phyloP scores from a whole-genome alignment of 2,113 vertebrate genomes.

The Ophiodon elongatus region DNA sequence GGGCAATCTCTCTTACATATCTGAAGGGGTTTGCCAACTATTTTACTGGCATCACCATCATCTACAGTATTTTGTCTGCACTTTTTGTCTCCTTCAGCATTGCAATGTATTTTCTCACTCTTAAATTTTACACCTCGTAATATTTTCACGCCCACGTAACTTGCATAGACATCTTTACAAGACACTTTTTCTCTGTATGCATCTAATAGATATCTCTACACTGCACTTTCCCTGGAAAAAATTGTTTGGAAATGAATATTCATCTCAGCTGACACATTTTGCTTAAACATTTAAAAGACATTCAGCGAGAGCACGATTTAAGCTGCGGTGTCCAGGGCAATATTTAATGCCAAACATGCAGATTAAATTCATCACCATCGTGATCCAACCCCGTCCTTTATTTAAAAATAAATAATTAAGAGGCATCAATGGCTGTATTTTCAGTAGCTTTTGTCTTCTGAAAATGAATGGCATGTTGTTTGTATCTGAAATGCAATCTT shows the following conservation, averaged over 20 bases:
- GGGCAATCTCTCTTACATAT: slow-evolving; percentile 55
- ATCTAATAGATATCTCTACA: slow-evolving; percentile 21
- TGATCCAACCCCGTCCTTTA: slow-evolving; percentile 11
- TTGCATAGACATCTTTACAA: slow-evolving; percentile 18
- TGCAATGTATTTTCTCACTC: slow-evolving; percentile 57
- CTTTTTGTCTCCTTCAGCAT: slow-evolving; percentile 31
- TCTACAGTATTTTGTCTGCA: slow-evolving; percentile 46
- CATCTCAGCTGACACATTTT: slow-evolving; percentile 34
- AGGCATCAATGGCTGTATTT: neutral
- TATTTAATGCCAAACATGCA: slow-evolving; percentile 19
- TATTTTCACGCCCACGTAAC: slow-evolving; percentile 64
- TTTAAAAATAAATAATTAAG: slow-evolving; percentile 29
- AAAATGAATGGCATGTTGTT: slow-evolving; percentile 39
- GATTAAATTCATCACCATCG: slow-evolving; percentile 7
- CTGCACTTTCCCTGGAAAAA: slow-evolving; percentile 9
- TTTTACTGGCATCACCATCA: slow-evolving; percentile 46
- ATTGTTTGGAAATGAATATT: slow-evolving; percentile 40
- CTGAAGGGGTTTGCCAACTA: slow-evolving; percentile 53
- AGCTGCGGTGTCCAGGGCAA: neutral
- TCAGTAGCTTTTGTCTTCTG: slow-evolving; percentile 1
- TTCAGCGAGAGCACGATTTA: neutral
- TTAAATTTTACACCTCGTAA: slow-evolving; percentile 64
- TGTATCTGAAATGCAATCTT: slow-evolving; percentile 46
- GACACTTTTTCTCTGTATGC: neutral
- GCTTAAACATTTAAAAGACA: slow-evolving; percentile 30